phyloP scores from a whole-genome alignment of 2,113 vertebrate genomes.

The Hepsetus odoe region DNA sequence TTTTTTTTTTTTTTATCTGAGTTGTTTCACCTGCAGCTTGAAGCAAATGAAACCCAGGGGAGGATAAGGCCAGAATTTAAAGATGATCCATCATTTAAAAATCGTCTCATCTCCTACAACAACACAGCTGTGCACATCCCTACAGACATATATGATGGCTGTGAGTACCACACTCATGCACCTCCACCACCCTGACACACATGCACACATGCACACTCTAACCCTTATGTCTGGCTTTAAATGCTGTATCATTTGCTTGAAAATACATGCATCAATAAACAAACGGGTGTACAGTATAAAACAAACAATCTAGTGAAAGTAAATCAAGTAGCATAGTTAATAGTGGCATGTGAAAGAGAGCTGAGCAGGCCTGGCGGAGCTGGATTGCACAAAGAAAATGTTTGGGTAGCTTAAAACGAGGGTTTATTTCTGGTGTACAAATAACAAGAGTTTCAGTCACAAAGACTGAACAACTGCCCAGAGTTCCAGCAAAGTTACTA shows the following conservation, averaged over 20 bases:
- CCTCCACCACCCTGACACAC: too few species aligned
- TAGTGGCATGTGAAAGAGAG: too few species aligned
- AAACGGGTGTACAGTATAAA: not conserved
- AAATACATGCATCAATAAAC: not conserved
- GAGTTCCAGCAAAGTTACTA: too few species aligned
- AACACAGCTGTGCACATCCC: conserved; percentile 97
- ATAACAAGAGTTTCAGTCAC: too few species aligned
- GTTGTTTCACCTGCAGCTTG: conserved; percentile 74
- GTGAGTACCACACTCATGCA: conserved; percentile 87
- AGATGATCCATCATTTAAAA: conserved; percentile 85
- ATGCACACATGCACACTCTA: conserved; percentile 12
- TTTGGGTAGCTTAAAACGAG: too few species aligned
- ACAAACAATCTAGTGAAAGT: too few species aligned
- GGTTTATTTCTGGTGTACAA: too few species aligned
- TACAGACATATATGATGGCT: conserved; percentile 97
- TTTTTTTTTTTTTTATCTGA: too few species aligned
- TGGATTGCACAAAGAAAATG: too few species aligned
- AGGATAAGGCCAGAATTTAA: conserved; percentile 90
- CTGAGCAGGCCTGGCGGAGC: too few species aligned
- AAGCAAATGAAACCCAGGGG: conserved; percentile 89
- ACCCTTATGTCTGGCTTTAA: not conserved
- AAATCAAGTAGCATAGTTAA: too few species aligned
- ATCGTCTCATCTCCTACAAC: conserved; percentile 87
- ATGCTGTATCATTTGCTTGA: not conserved
- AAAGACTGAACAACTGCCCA: too few species aligned